Evolutionary conservation across 2,888 invertebrate species (phyloP).

Genomic region (Celastrina argiolus): DNA sequence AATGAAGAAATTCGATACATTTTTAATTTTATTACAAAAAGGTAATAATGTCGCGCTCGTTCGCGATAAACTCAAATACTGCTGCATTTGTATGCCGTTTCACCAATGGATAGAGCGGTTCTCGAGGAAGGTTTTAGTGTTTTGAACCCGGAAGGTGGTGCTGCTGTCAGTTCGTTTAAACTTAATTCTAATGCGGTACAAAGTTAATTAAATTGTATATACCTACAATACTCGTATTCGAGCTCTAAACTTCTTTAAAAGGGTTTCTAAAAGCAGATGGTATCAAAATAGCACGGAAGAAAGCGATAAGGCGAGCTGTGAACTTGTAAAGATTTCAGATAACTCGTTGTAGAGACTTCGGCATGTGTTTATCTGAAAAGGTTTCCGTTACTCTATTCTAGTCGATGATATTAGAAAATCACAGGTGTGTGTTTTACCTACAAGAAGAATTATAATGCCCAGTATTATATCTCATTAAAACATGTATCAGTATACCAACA

Average conservation of each 20-base stretch:
- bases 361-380: conserved; percentile 2
- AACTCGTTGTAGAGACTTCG: conserved; percentile 7
- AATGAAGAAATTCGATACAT: too few species aligned
- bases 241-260: background rate
- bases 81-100: too few species aligned
- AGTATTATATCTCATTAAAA: background rate
- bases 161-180: too few species aligned
- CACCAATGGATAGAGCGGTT: too few species aligned
- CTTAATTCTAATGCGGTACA: background rate
- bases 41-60: too few species aligned
- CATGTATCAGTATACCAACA: too few species aligned
- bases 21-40: too few species aligned
- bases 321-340: conserved; percentile 17
- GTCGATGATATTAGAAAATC: background rate
- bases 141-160: too few species aligned
- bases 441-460: background rate
- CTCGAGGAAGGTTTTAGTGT: too few species aligned
- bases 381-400: conserved; percentile 14
- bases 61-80: too few species aligned
- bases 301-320: conserved; percentile 17
- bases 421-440: background rate
- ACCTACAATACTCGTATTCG: background rate
- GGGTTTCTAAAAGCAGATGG: conserved; percentile 7
- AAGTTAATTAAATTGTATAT: background rate
- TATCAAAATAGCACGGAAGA: conserved; percentile 7